Evolutionary conservation across 2,113 vertebrate genomes (phyloP).

Genomic region (Nestor notabilis): DNA sequence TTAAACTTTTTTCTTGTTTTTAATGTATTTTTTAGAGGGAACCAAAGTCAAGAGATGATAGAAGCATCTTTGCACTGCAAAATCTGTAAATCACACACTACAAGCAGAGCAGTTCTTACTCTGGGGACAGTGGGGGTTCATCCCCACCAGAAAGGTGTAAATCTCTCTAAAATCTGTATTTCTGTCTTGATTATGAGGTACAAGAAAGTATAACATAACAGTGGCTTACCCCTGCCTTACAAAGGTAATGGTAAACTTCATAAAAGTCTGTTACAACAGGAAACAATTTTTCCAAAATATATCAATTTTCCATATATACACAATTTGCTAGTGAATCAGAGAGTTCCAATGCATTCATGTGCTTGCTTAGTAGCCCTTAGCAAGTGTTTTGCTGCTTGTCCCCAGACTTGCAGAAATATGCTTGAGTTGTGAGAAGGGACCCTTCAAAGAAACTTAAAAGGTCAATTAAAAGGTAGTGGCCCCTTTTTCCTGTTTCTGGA

Average conservation of each 20-base stretch:
- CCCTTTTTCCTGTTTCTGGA: neutral
- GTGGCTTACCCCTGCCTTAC: neutral
- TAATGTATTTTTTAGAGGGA: neutral
- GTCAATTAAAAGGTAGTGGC: neutral
- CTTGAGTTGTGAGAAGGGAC: neutral
- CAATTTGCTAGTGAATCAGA: neutral
- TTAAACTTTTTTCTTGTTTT: neutral
- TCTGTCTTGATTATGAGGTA: neutral
- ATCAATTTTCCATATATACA: neutral
- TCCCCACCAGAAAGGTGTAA: neutral
- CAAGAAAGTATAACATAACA: neutral
- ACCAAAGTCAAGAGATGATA: neutral
- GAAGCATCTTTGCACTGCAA: neutral
- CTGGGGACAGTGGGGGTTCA: neutral
- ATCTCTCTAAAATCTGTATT: neutral
- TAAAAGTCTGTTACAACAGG: neutral
- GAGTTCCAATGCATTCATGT: neutral
- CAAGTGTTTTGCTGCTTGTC: neutral
- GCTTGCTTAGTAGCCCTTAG: neutral
- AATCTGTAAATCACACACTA: neutral
- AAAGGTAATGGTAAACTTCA: neutral
- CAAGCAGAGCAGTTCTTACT: neutral
- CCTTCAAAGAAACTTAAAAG: neutral
- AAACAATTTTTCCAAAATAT: neutral
- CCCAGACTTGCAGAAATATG: neutral